A percentile compares a stretch with the other conserved stretches of the same genome.
phyloP scores from a whole-genome alignment of 2,113 vertebrate species.

The Morone saxatilis region DNA sequence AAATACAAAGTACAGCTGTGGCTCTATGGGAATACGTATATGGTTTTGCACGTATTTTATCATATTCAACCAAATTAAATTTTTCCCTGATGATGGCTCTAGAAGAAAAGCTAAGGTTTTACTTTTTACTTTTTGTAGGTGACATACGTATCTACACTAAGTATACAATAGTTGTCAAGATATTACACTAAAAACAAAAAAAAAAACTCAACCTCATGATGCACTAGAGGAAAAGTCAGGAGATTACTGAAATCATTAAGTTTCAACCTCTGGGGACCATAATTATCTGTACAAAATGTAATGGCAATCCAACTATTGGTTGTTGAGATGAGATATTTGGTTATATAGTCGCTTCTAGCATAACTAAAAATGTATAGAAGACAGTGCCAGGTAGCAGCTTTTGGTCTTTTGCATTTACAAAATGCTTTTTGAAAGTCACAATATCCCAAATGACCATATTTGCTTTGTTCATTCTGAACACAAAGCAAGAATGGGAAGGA shows the following conservation, averaged over 20 bases:
- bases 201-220: background rate
- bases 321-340: no score
- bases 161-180: no score
- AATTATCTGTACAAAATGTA: background rate
- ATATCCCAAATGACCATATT: background rate
- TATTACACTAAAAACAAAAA: background rate
- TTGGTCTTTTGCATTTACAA: background rate
- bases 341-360: no score
- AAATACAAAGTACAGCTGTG: background rate
- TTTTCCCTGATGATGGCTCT: background rate
- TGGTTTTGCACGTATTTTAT: background rate
- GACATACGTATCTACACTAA: background rate
- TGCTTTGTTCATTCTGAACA: slow-evolving; percentile 5
- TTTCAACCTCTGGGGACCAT: background rate
- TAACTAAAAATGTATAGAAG: background rate
- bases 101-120: no score
- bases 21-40: no score
- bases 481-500: background rate
- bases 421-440: background rate
- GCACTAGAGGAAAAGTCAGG: background rate
- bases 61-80: background rate
- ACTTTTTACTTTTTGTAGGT: no score
- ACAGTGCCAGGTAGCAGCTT: background rate
- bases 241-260: background rate
- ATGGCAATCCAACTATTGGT: background rate